Base-by-base conservation (phyloP, 2,113 vertebrate genomes). In the Benitochromis conjunctus region DNA sequence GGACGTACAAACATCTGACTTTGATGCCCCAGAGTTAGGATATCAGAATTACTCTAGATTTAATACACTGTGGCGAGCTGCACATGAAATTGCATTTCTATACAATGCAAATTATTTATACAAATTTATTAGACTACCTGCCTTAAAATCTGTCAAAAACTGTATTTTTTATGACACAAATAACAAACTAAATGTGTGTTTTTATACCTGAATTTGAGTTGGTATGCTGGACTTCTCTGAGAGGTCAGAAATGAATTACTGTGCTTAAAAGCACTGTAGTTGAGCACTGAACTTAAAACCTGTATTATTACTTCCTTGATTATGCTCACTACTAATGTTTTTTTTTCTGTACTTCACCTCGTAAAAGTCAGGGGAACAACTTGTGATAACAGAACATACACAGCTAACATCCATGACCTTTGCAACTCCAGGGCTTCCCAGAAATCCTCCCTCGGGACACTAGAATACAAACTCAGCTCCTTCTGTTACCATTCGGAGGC, bases 351-450 rank as follows among this genome's bases (percentile, higher is more conserved):
- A 6, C 21, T 18, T 46, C 41, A 71, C 21, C 0, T 71, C 41
- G 29, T 12, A 0, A 18, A 48, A 71, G 38, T 18, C 14, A 71
- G 38, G 18, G 41, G 41, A 71, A 46, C 21, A 46, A 29, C 13
- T 21, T 46, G 21, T 46, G 66, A 18, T 29, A 41, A 48, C 24
- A 74, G 41, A 29, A 48, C n/a, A 74, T 7, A 9, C 66, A 1
- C 18, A 2, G 43, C 21, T 48, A 29, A 48, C 16, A 26, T 29
- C 41, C 24, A 18, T 26, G 43, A 74, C n/a, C 69, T 74, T 74
- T 74, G 69, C 46, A 9, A 74, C 14, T 19, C 14, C 43, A 74
- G 69, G 14, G 41, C 69, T 74, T 48, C 24, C 69, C 69, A 74
- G 43, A 29, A 74, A 74, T 7, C 9, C 69, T 48, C 41, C 66